Conservation (phyloP, 2,888 invertebrate genomes). For the Linnaemya vulpina region DNA sequence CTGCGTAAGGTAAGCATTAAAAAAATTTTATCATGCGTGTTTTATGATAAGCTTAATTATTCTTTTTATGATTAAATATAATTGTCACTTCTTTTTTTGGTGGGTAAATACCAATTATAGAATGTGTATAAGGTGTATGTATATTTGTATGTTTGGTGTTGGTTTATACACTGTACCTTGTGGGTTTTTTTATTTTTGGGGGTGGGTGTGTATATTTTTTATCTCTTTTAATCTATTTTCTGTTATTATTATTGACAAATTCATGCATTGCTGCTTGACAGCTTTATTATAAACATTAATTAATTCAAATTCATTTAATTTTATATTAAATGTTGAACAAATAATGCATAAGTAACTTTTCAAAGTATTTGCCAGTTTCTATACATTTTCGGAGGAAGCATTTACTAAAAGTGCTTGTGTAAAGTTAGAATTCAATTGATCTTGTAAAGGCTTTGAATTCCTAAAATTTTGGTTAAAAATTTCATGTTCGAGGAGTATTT, state of each 20-base stretch:
- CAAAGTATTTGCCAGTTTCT: neutral
- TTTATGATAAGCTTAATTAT: neutral
- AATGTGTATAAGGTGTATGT: slow-evolving; percentile 60
- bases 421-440: no score
- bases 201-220: slow-evolving; percentile 60
- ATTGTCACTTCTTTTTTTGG: slow-evolving; percentile 34
- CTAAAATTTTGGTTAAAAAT: no score
- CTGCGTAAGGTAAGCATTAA: slow-evolving; percentile 79
- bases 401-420: no score
- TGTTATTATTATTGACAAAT: neutral
- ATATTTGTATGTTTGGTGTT: slow-evolving; percentile 34
- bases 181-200: slow-evolving; percentile 55
- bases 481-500: no score
- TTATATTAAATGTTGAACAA: neutral
- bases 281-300: neutral
- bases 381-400: neutral
- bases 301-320: neutral
- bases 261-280: neutral
- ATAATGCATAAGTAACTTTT: neutral
- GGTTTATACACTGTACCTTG: slow-evolving; percentile 66
- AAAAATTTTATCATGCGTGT: slow-evolving; percentile 2
- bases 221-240: slow-evolving; percentile 10
- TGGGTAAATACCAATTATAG: slow-evolving; percentile 49
- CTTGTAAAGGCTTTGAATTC: no score
- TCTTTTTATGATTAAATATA: neutral